Conservation (phyloP, 2,888 invertebrate genomes). For the Chelonus formosanus region DNA sequence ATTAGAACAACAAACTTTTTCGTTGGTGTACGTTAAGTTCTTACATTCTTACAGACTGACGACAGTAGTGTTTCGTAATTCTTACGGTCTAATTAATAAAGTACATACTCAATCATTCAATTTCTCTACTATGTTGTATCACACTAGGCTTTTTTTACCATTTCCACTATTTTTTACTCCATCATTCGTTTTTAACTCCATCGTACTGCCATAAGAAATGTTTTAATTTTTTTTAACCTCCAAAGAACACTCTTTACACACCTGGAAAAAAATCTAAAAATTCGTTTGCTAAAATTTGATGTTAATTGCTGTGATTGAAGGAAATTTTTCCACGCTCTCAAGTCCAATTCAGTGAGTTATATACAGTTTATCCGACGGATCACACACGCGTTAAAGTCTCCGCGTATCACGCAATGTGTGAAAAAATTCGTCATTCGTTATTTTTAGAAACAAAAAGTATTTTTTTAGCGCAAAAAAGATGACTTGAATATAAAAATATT, state of each 20-base stretch:
- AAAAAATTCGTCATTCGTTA: slow-evolving; percentile 3
- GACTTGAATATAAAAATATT: no score
- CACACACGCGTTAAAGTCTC: slow-evolving; percentile 58
- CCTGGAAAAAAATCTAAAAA: neutral
- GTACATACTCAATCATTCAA: slow-evolving; percentile 17
- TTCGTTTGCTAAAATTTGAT: neutral
- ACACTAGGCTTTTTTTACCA: neutral
- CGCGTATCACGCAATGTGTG: slow-evolving; percentile 37
- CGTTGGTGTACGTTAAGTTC: slow-evolving; percentile 10
- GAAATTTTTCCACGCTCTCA: neutral
- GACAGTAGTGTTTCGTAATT: slow-evolving; percentile 18
- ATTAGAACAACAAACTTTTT: slow-evolving; percentile 40
- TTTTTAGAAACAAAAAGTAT: neutral
- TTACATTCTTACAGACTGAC: no score
- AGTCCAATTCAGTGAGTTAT: neutral
- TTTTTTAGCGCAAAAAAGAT: no score
- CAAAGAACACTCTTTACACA: neutral
- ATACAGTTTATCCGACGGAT: slow-evolving; percentile 52
- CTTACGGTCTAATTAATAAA: slow-evolving; percentile 28
- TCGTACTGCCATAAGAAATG: neutral
- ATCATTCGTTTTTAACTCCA: neutral
- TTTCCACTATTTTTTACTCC: slow-evolving; percentile 1
- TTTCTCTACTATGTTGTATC: slow-evolving; percentile 10
- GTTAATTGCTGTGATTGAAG: neutral
- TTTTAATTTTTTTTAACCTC: no score